These are phyloP conservation scores for Zele albiditarsus DNA, from an alignment of 2,888 invertebrate genomes.

Conservation along the genomic window DNA sequence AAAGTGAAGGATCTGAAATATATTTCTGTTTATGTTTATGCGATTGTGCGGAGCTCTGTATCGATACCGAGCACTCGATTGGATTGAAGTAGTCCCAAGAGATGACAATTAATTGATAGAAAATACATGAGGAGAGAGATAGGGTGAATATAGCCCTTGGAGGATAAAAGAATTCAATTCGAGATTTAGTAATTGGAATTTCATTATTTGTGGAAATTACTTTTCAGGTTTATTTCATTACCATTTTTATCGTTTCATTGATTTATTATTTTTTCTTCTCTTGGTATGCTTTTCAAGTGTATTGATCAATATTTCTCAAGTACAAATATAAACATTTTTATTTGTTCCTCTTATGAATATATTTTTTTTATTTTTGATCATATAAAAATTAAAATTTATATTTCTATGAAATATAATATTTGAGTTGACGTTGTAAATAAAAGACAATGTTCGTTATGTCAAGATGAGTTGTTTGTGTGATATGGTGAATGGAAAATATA, in stretches of 20 bases:
- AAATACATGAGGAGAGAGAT: neutral
- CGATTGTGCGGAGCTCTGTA: slow-evolving; percentile 11
- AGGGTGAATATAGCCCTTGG: neutral
- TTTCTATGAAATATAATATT: too few relatives aligned
- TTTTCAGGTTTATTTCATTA: slow-evolving; percentile 9
- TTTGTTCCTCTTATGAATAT: too few relatives aligned
- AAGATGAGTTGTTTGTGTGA: slow-evolving; percentile 1
- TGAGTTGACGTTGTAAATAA: neutral
- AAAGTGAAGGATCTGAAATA: neutral
- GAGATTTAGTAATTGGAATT: slow-evolving; percentile 16
- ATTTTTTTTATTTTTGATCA: too few relatives aligned
- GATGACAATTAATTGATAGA: slow-evolving; percentile 17
- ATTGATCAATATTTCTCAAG: too few relatives aligned
- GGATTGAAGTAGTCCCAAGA: slow-evolving; percentile 15
- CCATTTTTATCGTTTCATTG: neutral
- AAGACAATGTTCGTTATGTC: neutral
- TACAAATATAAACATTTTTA: too few relatives aligned
- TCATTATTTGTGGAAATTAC: slow-evolving; percentile 15
- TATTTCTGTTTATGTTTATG: slow-evolving; percentile 9
- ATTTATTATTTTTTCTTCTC: neutral
- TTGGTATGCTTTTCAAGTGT: too few relatives aligned
- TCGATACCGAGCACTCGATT: slow-evolving; percentile 27
- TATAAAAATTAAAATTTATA: too few relatives aligned
- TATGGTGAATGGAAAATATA: neutral
- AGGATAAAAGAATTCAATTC: slow-evolving; percentile 16